phyloP scores from a whole-genome alignment of 30 jellyfish, hydroid and myxozoan species.

The Hydra vulgaris region DNA sequence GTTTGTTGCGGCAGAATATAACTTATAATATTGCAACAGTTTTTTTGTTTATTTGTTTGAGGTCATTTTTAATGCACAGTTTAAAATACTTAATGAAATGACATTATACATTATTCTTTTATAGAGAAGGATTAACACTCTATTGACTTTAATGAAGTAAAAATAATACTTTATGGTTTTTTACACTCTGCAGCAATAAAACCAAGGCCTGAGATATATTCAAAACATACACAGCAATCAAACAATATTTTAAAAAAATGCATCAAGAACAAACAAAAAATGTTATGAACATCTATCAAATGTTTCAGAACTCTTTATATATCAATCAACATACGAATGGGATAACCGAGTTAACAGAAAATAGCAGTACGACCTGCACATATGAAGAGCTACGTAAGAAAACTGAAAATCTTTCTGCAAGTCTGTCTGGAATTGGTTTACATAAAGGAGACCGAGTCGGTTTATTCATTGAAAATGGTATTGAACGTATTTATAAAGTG shows the following conservation, averaged over 20 bases:
- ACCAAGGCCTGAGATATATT: neutral
- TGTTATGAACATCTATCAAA: neutral
- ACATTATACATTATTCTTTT: neutral
- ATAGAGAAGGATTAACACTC: neutral
- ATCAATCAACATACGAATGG: neutral
- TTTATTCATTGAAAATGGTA: constrained; percentile 1
- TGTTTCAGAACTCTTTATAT: neutral
- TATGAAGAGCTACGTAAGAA: constrained; percentile 8
- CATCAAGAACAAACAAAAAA: neutral
- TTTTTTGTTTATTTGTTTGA: too few species aligned
- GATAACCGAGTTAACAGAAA: neutral
- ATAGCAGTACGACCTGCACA: neutral
- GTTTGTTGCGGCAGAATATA: too few species aligned
- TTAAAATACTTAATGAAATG: neutral
- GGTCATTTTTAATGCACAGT: neutral
- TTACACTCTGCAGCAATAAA: neutral
- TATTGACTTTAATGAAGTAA: neutral
- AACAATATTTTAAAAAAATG: neutral
- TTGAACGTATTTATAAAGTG: constrained; percentile 3
- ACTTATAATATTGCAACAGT: too few species aligned
- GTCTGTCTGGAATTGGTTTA: neutral
- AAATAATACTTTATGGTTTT: neutral
- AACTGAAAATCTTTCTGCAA: neutral
- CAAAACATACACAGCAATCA: neutral
- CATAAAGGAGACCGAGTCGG: constrained; percentile 9